A percentile compares a stretch with the other conserved stretches of the same genome.
Evolutionary conservation across 2,113 vertebrate species (phyloP).

Genomic region (Procavia capensis): DNA sequence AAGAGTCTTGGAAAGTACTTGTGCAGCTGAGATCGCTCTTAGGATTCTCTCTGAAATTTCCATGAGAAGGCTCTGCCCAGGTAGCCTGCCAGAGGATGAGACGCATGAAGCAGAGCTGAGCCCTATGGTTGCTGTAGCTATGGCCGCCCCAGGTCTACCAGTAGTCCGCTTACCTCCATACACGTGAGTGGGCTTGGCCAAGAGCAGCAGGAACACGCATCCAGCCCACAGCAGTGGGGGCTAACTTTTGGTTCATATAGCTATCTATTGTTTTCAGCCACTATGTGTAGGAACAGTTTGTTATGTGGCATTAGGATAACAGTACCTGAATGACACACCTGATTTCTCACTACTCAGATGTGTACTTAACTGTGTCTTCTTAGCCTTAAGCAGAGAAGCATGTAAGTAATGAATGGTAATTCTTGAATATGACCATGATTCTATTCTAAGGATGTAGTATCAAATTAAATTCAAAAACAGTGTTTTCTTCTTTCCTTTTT

Average conservation of each 20-base stretch:
- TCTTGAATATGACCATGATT: neutral
- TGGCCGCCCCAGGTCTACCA: neutral
- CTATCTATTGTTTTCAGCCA: neutral
- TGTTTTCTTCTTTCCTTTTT: too few species aligned
- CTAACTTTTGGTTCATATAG: neutral
- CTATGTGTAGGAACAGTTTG: neutral
- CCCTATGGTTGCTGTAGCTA: neutral
- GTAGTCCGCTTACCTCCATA: neutral
- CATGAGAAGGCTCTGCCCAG: neutral
- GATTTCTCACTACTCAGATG: conserved; percentile 2
- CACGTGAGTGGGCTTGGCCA: neutral
- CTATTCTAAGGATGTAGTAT: neutral
- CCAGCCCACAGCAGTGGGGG: neutral
- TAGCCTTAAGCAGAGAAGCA: neutral
- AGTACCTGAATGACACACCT: neutral
- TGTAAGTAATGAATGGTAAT: neutral
- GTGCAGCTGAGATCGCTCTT: neutral
- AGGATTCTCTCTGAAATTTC: neutral
- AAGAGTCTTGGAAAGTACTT: neutral
- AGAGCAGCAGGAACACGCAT: neutral
- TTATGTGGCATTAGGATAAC: neutral
- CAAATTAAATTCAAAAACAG: neutral
- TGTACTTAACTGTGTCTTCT: neutral
- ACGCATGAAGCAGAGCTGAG: neutral
- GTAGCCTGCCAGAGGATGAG: neutral